Evolutionary conservation across 2,888 invertebrate genomes (phyloP).

Genomic region (Timema podura): DNA sequence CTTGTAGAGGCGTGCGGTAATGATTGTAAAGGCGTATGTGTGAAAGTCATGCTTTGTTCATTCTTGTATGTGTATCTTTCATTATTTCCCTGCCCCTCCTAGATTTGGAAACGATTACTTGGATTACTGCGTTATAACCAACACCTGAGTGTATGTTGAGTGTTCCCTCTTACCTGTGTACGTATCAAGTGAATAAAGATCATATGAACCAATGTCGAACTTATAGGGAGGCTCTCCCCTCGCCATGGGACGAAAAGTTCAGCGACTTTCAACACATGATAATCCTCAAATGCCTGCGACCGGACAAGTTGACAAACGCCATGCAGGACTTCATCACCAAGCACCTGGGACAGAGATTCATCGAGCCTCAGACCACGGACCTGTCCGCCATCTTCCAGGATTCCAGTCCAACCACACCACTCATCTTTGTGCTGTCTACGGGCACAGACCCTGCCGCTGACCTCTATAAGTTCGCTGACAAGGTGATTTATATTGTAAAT

Average conservation of each 20-base stretch:
- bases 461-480: conserved; percentile 78
- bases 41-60: no score
- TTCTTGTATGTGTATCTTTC: no score
- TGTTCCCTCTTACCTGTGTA: no score
- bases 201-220: conserved; percentile 26
- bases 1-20: no score
- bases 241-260: conserved; percentile 58
- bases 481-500: conserved; percentile 36
- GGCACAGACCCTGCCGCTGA: conserved; percentile 86
- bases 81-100: no score
- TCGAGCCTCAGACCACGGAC: conserved; percentile 83
- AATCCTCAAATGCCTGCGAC: conserved; percentile 72
- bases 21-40: no score
- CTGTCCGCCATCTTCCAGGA: conserved; percentile 76
- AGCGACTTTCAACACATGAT: conserved; percentile 73
- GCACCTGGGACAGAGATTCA: conserved; percentile 71
- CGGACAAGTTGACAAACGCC: conserved; percentile 79
- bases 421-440: conserved; percentile 84
- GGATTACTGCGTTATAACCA: no score
- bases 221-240: conserved; percentile 59
- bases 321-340: conserved; percentile 68
- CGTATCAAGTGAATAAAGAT: no score
- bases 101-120: no score
- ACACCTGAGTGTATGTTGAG: no score
- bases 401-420: conserved; percentile 69